Evolutionary conservation across 1,140 invertebrate species (phyloP).

Genomic region (Archivesica marissinica): DNA sequence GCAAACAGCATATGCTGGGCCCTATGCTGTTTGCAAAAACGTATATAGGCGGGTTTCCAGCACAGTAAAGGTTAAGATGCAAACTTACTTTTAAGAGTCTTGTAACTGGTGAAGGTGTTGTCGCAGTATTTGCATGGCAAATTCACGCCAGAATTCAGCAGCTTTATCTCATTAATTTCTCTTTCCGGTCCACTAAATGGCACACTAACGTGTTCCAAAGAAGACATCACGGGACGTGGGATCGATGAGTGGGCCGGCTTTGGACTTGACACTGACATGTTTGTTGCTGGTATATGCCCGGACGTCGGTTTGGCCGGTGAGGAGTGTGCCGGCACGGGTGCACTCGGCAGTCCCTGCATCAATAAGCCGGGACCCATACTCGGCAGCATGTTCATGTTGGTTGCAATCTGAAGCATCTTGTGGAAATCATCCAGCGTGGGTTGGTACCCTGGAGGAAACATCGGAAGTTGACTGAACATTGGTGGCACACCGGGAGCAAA

Average conservation of each 20-base stretch:
- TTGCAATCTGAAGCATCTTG: conserved; percentile 67
- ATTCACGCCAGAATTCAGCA: conserved; percentile 51
- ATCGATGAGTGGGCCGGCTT: conserved; percentile 22
- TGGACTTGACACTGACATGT: conserved; percentile 9
- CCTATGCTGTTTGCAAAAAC: too few species aligned
- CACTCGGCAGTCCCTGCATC: conserved; percentile 39
- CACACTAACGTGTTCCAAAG: not conserved
- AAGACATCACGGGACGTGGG: not conserved
- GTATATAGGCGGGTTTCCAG: too few species aligned
- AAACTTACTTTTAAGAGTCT: conserved; percentile 83
- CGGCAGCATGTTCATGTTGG: conserved; percentile 60
- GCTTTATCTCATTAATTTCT: conserved; percentile 52
- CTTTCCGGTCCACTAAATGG: conserved; percentile 21
- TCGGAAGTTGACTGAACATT: conserved; percentile 49
- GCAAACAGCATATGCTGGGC: too few species aligned
- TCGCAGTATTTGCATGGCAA: conserved; percentile 93
- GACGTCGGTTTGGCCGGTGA: conserved; percentile 10
- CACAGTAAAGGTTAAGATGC: too few species aligned
- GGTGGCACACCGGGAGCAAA: conserved; percentile 64
- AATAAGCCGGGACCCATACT: conserved; percentile 55
- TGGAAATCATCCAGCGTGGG: conserved; percentile 64
- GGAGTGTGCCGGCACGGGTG: not conserved
- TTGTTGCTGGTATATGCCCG: not conserved
- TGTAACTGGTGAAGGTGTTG: conserved; percentile 93
- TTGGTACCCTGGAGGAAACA: conserved; percentile 45